Percentiles rank a stretch among this genome's conserved stretches.
Evolutionary conservation across 2,113 vertebrate species (phyloP).

Genomic region (zebrafish (Danio rerio)): GRCz12tu NC_133184.1:32046001-32046500

Average conservation of each 20-base stretch:
- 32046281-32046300: background rate
- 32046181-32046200: slow-evolving; percentile 37
- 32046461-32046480: no score
- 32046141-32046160: slow-evolving; percentile 41
- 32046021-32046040: slow-evolving; percentile 51
- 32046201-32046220: slow-evolving; percentile 50
- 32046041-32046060: slow-evolving; percentile 57
- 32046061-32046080: slow-evolving; percentile 59
- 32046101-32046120: slow-evolving; percentile 43
- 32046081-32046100: background rate
- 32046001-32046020: slow-evolving; percentile 57
- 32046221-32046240: slow-evolving; percentile 4
- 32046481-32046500: no score
- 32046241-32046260: background rate
- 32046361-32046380: background rate
- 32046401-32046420: no score
- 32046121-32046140: background rate
- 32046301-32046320: background rate
- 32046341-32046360: background rate
- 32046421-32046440: no score
- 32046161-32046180: slow-evolving; percentile 37
- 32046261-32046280: slow-evolving; percentile 5
- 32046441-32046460: no score
- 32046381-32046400: background rate
- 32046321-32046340: background rate